Percentiles rank a stretch among this genome's conserved stretches.
phyloP scores from a whole-genome alignment of 2,888 invertebrate genomes.

The Brachylomia viminalis region DNA sequence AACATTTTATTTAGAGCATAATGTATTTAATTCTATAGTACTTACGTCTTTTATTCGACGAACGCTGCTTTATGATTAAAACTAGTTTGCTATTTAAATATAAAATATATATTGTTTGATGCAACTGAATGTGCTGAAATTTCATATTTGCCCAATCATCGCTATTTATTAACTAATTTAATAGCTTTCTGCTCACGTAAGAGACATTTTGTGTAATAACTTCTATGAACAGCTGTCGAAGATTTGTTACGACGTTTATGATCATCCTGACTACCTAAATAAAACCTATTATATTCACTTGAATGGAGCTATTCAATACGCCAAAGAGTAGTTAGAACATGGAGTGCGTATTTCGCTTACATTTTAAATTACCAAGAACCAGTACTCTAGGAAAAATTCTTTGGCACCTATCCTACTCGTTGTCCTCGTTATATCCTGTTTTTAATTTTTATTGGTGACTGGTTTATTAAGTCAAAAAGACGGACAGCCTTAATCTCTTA shows the following conservation, averaged over 20 bases:
- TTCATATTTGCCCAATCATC: neutral
- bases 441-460: neutral
- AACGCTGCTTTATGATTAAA: neutral
- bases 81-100: neutral
- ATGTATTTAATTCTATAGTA: neutral
- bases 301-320: constrained; percentile 7
- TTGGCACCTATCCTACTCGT: neutral
- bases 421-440: neutral
- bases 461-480: neutral
- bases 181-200: constrained; percentile 31
- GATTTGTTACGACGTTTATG: constrained; percentile 42
- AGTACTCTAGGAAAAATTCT: neutral
- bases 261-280: constrained; percentile 30
- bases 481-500: neutral
- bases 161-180: constrained; percentile 5
- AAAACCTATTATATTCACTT: constrained; percentile 20
- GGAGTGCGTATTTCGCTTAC: neutral
- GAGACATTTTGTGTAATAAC: constrained; percentile 13
- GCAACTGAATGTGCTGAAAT: constrained; percentile 1
- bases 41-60: neutral
- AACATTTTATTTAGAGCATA: neutral
- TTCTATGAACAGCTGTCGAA: constrained; percentile 15
- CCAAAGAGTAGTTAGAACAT: constrained; percentile 8
- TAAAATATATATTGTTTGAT: neutral
- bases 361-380: neutral